Base-by-base conservation (phyloP, 1,140 invertebrate genomes). In the Stenopsyche tienmushanensis region DNA sequence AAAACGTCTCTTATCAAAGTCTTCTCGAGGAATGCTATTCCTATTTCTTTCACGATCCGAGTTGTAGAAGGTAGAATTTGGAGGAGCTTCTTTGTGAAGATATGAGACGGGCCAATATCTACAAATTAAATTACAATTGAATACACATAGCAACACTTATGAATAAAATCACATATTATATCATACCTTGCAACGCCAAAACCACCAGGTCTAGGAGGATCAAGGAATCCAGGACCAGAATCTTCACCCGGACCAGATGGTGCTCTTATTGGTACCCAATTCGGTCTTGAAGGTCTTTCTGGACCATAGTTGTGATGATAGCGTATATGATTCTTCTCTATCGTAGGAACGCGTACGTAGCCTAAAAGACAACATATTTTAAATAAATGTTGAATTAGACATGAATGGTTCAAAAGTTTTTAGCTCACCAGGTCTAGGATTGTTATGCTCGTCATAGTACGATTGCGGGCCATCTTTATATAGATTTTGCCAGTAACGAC, bases 71-170 rank as follows among this genome's bases (percentile, higher is more conserved):
- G 79, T 80, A 55, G 76, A 77, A 66, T 81, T 81, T 3, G 80
- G 80, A 55, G 80, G 80, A 15, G 77, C 75, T 13, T 74, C 77
- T 72, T 80, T 81, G 50, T 81, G 80, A 17, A 81, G 72, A 58
- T 81, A 81, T 0, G 80, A 76, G 21, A 81, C 78, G 1, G 80
- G 80, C 80, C 80, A 81, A 49, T 81, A 80, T 69, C 80, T 81
- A 73, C 26, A 73, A 77, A 39, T 18, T 57, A 25, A 57, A 41
- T 41, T 41, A 15, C 41, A 57, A 18, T n/a, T n/a, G n/a, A n/a
- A n/a, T n/a, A n/a, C n/a, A n/a, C n/a, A n/a, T 34, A 34, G 5
- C 29, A 34, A 34, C 5, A 54, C 26, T n/a, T 26, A 26, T 41
- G n/a, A 2, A 60, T 47, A 45, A 23, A 8, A 59, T 24, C 7